Percentiles rank a stretch among this genome's conserved stretches.
These are phyloP conservation scores for Elmis aenea DNA, from an alignment of 2,888 invertebrate genomes.

Conservation along the genomic window DNA sequence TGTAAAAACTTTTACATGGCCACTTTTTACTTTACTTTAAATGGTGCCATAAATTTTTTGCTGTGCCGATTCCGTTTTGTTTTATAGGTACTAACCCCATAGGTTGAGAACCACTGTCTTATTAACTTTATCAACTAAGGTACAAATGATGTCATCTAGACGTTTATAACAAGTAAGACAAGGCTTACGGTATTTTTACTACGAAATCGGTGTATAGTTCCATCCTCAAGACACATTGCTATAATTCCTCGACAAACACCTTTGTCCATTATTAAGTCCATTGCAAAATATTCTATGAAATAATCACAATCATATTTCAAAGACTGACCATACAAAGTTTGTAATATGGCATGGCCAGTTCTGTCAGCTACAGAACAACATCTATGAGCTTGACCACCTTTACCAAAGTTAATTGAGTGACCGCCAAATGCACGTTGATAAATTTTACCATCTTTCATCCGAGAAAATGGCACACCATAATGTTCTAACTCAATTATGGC, in stretches of 20 bases:
- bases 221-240: conserved; percentile 93
- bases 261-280: conserved; percentile 93
- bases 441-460: conserved; percentile 93
- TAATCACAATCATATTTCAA: conserved; percentile 96
- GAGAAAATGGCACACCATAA: conserved; percentile 97
- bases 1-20: too few species aligned
- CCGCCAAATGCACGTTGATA: conserved; percentile 99
- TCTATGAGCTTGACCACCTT: conserved; percentile 95
- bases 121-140: too few species aligned
- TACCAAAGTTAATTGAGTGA: conserved; percentile 93
- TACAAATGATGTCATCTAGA: too few species aligned
- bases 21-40: too few species aligned
- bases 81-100: too few species aligned
- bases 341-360: conserved; percentile 95
- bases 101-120: too few species aligned
- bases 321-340: conserved; percentile 96
- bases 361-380: conserved; percentile 98
- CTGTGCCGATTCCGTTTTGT: too few species aligned
- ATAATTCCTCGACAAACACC: conserved; percentile 90
- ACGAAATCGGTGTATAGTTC: conserved; percentile 85
- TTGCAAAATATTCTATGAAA: conserved; percentile 97
- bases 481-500: conserved; percentile 90
- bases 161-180: too few species aligned
- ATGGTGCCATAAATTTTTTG: too few species aligned
- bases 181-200: conserved; percentile 73